Conservation (phyloP, 1,140 invertebrate genomes). For the Gyrodactylus bullatarudis region DNA sequence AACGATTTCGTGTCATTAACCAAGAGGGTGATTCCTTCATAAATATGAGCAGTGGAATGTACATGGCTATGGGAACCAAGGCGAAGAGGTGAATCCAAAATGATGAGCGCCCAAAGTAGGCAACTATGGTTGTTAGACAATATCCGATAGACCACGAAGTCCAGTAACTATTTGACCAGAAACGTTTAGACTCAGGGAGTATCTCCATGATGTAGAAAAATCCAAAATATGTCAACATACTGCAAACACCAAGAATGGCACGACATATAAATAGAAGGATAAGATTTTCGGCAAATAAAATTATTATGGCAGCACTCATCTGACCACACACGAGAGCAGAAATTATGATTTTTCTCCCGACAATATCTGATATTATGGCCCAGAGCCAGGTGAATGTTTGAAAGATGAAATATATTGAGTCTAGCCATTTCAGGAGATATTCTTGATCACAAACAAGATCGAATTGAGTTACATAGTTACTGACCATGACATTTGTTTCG, state of each 20-base stretch:
- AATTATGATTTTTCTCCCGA: not conserved
- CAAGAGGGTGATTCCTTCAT: not conserved
- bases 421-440: not conserved
- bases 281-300: not conserved
- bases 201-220: not conserved
- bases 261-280: not conserved
- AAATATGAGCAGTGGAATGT: not conserved
- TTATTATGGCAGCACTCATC: not conserved
- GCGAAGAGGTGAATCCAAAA: not conserved
- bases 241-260: not conserved
- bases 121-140: not conserved
- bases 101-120: not conserved
- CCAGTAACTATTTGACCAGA: not conserved
- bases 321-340: not conserved
- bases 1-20: not conserved
- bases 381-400: not conserved
- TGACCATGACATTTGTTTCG: not conserved
- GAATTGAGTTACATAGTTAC: not conserved
- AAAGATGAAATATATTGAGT: not conserved
- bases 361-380: not conserved
- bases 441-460: not conserved
- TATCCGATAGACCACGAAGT: not conserved
- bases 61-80: not conserved
- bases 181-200: not conserved
- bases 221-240: not conserved